Base-by-base conservation (phyloP, 2,797 vertebrate species). In the Syndactyla subalaris region DNA sequence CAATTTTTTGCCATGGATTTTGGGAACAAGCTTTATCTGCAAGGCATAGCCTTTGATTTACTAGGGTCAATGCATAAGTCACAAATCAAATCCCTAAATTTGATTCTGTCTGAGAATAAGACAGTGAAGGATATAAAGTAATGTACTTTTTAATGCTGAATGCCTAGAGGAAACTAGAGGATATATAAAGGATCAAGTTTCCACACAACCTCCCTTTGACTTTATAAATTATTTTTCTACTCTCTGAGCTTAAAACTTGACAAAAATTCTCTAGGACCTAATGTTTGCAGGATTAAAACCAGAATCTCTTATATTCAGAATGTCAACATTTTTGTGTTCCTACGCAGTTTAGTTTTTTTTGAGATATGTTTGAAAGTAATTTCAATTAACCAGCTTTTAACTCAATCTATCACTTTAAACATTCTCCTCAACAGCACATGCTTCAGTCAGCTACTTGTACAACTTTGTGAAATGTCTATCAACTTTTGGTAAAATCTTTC, bases 11-110 rank as follows among this genome's bases (percentile, higher is more conserved):
- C 41, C 13, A 26, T 36, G 22, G 13, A 43, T 61, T 79, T 80
- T 77, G 59, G 22, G 75, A 79, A 43, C 0, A 3, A 77, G n/a
- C 16, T 67, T 85, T 79, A 82, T 23, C 30, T 78, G 34, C 38
- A 80, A 84, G 81, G n/a, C 29, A 89, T 21, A 91, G 14, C 8
- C 34, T 95, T 82, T 92, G 39, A 79, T 92, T 92, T 92, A 36
- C 26, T 46, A 11, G 22, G 30, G 78, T 71, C 27, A 85, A 54
- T n/a, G 16, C 2, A 2, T 22, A 92, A 55, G 7, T 24, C 92
- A 14, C 65, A 92, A 65, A 76, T 74, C 41, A 95, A 81, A 61
- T 36, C 21, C 22, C 54, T 82, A 57, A 85, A 80, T 73, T 79
- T 93, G 38, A 66, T 84, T 75, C 79, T 55, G 2, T 66, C 39